Evolutionary conservation across 1,140 invertebrate genomes (phyloP), one percentile per base, ranked within the genome.

Genomic region (Atta cephalotes): DNA sequence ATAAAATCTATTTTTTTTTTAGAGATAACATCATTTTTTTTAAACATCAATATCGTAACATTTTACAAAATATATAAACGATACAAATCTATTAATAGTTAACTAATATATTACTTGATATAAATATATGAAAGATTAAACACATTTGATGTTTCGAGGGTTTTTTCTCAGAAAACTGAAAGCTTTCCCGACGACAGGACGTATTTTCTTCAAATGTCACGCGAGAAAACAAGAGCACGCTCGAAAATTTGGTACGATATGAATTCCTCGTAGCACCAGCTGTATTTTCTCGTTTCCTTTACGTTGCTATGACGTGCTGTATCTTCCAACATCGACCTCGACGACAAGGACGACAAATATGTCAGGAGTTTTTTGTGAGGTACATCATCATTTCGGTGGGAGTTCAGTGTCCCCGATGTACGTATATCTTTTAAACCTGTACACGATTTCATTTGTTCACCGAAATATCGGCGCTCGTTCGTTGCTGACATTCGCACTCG

Each of bases 381-480:
- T 88, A 88, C 76, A 90, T 90, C 88, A 88, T 90, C 89, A 86
- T 90, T 90, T 62, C 53, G 58, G 35, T 71, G 51, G 60, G 56
- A 58, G 85, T 90, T 39, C 66, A 6, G 70, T 4, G 1, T 28
- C 7, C 14, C 7, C 16, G 18, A 10, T 66, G 5, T 53, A 78
- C 60, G 76, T 68, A 84, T 81, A 79, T 82, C 51, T 71, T 58
- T 88, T 70, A 53, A 71, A 85, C 66, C 31, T 71, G 56, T 85
- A 84, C 39, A 90, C 56, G 53, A 68, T 39, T 90, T 90, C 77
- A 85, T 85, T 89, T 78, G 63, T 62, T 21, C 53, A 5, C 18
- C 60, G 45, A 53, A 56, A 88, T 84, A 87, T 80, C 68, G 62
- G 39, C 70, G 35, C 53, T 79, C 89, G 74, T 90, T 66, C 71